Evolutionary conservation across 2,797 vertebrate genomes (phyloP).

Genomic region (Adelosebastes latens): DNA sequence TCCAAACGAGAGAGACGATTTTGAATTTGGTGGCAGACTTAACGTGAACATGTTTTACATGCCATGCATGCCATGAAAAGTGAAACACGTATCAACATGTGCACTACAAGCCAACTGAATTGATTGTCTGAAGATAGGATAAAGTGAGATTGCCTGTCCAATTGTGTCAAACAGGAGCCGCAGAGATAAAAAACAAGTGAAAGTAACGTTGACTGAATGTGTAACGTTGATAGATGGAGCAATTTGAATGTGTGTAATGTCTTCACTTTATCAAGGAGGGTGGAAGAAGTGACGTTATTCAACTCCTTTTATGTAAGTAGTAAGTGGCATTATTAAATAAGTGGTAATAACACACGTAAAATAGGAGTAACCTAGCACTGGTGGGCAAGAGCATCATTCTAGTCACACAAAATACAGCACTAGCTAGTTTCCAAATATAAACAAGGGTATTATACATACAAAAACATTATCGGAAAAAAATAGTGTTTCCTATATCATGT

Average conservation of each 20-base stretch:
- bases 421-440: no score
- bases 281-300: neutral
- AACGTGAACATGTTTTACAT: neutral
- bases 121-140: constrained; percentile 15
- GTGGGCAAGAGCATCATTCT: no score
- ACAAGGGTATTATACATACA: no score
- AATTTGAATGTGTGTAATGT: neutral
- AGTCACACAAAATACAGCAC: no score
- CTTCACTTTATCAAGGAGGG: neutral
- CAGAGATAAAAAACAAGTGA: constrained; percentile 29
- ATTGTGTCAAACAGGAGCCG: neutral
- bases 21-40: neutral
- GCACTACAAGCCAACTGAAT: neutral
- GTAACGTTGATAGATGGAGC: neutral
- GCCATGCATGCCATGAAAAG: neutral
- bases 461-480: no score
- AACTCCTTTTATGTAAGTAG: neutral
- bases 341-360: neutral
- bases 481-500: no score
- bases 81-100: neutral
- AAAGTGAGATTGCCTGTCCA: neutral
- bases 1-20: neutral
- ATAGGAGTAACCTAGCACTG: no score
- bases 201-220: neutral
- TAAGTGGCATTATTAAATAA: neutral